These are phyloP conservation scores for Aelia acuminata DNA, from an alignment of 2,888 invertebrate species.

Conservation along the genomic window DNA sequence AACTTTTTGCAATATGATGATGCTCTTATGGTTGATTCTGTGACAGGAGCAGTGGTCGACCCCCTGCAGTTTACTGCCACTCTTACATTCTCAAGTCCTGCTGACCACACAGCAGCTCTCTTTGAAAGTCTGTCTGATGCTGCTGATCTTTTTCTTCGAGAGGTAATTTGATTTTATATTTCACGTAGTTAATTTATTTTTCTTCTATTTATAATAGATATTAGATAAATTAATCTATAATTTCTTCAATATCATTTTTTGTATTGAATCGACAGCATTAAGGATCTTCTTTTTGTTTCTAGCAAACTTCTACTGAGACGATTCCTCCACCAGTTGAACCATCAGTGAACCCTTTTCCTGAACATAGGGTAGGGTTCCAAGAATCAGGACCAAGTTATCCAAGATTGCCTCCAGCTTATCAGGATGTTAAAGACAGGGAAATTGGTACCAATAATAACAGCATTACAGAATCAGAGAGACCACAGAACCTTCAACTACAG, in stretches of 20 bases:
- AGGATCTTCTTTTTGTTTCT: constrained; percentile 2
- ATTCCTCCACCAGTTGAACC: constrained; percentile 75
- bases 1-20: constrained; percentile 72
- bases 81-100: constrained; percentile 82
- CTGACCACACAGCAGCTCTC: constrained; percentile 77
- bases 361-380: constrained; percentile 72
- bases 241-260: not conserved
- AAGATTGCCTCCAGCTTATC: constrained; percentile 72
- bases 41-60: constrained; percentile 82
- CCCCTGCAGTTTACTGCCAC: constrained; percentile 87
- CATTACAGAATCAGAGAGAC: constrained; percentile 71
- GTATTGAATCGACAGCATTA: not conserved
- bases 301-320: constrained; percentile 63
- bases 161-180: constrained; percentile 64
- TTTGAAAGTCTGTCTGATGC: constrained; percentile 85
- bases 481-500: constrained; percentile 80
- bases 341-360: constrained; percentile 80
- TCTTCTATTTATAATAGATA: not conserved
- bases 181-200: not conserved
- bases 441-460: constrained; percentile 71
- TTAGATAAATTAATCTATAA: not conserved
- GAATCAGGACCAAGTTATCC: constrained; percentile 64
- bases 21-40: constrained; percentile 86
- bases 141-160: constrained; percentile 82
- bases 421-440: constrained; percentile 76